These are phyloP conservation scores for Drosophila ambigua DNA, from an alignment of 1,140 invertebrate genomes.

Conservation along the genomic window DNA sequence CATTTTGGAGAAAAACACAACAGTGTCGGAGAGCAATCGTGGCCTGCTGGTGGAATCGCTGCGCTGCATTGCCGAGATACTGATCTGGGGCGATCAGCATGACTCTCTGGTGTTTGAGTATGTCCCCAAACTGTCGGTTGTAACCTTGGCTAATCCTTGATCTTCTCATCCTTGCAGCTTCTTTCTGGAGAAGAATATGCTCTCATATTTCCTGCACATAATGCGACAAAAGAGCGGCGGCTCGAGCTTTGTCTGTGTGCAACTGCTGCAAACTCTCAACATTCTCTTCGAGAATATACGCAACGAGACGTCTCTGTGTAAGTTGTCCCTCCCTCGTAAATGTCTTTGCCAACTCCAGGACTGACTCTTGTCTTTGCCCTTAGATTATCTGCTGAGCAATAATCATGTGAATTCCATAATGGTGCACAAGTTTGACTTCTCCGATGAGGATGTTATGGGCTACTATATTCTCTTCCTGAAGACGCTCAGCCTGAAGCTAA, in stretches of 20 bases:
- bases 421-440: constrained; percentile 99
- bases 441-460: constrained; percentile 99
- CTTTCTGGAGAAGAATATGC: constrained; percentile 99
- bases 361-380: constrained; percentile 77
- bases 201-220: constrained; percentile 98
- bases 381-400: constrained; percentile 99
- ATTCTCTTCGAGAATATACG: constrained; percentile 99
- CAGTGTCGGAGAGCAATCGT: constrained; percentile 97
- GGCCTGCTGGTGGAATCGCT: constrained; percentile 98
- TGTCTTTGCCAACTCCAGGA: too few species aligned
- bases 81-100: constrained; percentile 99
- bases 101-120: constrained; percentile 99
- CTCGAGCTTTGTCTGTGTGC: constrained; percentile 97
- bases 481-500: constrained; percentile 98
- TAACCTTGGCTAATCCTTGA: neutral
- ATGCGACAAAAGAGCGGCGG: constrained; percentile 98
- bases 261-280: constrained; percentile 98
- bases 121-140: constrained; percentile 84
- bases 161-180: constrained; percentile 88
- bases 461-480: constrained; percentile 99
- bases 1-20: constrained; percentile 98
- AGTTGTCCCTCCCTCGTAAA: constrained; percentile 84
- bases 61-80: constrained; percentile 98
- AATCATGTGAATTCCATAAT: constrained; percentile 99
- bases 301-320: constrained; percentile 99